phyloP scores from a whole-genome alignment of 1,140 invertebrate species.

The Drosophila athabasca region DNA sequence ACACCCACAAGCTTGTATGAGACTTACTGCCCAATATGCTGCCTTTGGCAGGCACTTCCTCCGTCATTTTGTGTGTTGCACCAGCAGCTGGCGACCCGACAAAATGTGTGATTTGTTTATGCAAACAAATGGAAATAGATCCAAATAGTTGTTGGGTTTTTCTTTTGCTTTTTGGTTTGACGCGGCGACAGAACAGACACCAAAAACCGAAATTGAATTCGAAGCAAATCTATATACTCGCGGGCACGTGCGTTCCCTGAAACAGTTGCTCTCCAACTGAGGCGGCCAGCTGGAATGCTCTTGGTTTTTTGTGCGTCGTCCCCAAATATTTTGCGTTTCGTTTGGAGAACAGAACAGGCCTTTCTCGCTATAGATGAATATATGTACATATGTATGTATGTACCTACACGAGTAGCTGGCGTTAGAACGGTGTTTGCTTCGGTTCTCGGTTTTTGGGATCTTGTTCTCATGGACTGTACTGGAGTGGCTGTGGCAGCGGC shows the following conservation, averaged over 20 bases:
- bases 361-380: background rate
- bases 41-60: constrained; percentile 76
- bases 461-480: constrained; percentile 34
- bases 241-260: constrained; percentile 52
- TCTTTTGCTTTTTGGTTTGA: too few species aligned
- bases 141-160: too few species aligned
- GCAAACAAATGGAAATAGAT: constrained; percentile 16
- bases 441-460: constrained; percentile 45
- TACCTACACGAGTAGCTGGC: background rate
- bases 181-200: too few species aligned
- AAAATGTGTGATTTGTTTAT: constrained; percentile 36
- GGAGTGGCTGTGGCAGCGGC: background rate
- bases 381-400: too few species aligned
- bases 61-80: constrained; percentile 54
- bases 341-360: constrained; percentile 22
- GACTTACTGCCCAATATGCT: constrained; percentile 82
- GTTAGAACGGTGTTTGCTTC: constrained; percentile 11
- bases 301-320: constrained; percentile 54
- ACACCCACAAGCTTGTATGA: background rate
- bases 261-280: constrained; percentile 72
- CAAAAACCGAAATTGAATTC: background rate
- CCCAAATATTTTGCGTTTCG: constrained; percentile 18
- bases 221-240: constrained; percentile 10
- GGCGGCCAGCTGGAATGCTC: constrained; percentile 56
- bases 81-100: constrained; percentile 19